Evolutionary conservation across 1,140 invertebrate genomes (phyloP).

Genomic region (Bathynomus jamesi): DNA sequence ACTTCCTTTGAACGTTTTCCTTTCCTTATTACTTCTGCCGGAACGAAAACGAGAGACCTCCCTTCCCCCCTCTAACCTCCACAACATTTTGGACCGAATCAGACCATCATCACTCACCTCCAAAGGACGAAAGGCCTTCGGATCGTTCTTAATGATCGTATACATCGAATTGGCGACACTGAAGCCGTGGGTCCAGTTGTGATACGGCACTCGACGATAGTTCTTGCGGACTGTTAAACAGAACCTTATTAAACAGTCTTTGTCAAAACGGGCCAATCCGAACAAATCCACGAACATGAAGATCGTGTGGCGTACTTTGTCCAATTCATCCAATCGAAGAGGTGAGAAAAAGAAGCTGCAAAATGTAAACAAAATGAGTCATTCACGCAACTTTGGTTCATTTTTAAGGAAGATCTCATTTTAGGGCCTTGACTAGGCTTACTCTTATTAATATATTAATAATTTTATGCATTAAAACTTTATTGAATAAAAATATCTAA

Average conservation of each 20-base stretch:
- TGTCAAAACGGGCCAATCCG: slow-evolving; percentile 52
- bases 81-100: no score
- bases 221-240: slow-evolving; percentile 73
- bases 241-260: slow-evolving; percentile 58
- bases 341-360: slow-evolving; percentile 64
- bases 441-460: no score
- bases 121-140: slow-evolving; percentile 50
- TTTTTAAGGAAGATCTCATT: no score
- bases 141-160: slow-evolving; percentile 57
- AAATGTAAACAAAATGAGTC: no score
- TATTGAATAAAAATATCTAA: no score
- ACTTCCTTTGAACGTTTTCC: no score
- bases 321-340: slow-evolving; percentile 55
- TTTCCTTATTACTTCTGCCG: no score
- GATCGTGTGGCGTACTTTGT: slow-evolving; percentile 62
- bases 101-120: slow-evolving; percentile 47
- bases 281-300: slow-evolving; percentile 73
- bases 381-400: no score
- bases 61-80: no score
- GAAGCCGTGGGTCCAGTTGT: slow-evolving; percentile 81
- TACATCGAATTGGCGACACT: slow-evolving; percentile 76
- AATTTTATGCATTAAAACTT: no score
- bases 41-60: no score
- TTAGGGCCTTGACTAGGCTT: no score
- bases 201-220: slow-evolving; percentile 69